Conservation (phyloP, 2,113 vertebrate genomes). For the Caranx melampygus region DNA sequence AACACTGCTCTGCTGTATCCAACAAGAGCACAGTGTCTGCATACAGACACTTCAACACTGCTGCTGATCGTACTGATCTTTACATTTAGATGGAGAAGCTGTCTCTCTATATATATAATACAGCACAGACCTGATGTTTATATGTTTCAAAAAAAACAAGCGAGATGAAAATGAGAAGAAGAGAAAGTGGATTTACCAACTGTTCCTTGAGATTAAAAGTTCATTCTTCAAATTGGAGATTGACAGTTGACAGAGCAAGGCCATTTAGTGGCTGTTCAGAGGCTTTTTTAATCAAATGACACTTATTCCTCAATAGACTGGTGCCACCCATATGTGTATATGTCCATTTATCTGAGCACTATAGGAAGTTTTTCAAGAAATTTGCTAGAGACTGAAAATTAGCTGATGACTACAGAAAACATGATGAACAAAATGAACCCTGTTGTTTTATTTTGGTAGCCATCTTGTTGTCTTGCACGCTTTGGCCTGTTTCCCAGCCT, state of each 20-base stretch:
- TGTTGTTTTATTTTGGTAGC: neutral
- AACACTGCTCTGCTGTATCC: neutral
- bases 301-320: neutral
- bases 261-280: neutral
- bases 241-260: neutral
- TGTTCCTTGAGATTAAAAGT: neutral
- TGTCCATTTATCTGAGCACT: neutral
- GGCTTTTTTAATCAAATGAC: neutral
- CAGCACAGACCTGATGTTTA: neutral
- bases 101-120: neutral
- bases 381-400: neutral
- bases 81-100: neutral
- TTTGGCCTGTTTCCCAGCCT: neutral
- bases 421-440: neutral
- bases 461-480: neutral
- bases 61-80: conserved; percentile 1
- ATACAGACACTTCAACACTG: neutral
- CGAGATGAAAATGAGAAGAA: neutral
- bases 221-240: neutral
- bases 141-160: no score
- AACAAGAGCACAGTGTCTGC: conserved; percentile 16
- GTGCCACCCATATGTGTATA: neutral
- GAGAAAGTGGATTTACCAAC: neutral
- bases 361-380: neutral
- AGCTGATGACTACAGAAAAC: neutral